Percentiles rank a stretch among this genome's conserved stretches.
phyloP scores from a whole-genome alignment of 2,797 vertebrate species.

The Spea hammondii region DNA sequence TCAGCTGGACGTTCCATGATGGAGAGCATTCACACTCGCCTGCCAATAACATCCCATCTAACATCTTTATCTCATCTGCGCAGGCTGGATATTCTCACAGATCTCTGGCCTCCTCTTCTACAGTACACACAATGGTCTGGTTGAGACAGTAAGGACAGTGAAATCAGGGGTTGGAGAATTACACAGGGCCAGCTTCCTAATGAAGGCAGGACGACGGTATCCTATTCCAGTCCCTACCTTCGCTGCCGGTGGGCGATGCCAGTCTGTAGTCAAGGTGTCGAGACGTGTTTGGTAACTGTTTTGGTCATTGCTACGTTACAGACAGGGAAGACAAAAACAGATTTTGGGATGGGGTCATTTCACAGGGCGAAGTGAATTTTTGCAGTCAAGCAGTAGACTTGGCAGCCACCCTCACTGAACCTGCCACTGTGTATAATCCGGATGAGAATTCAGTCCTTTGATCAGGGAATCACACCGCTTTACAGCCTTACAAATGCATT shows the following conservation, averaged over 20 bases:
- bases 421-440: background rate
- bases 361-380: conserved; percentile 73
- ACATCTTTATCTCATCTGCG: background rate
- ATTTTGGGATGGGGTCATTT: conserved; percentile 65
- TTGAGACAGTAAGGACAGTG: too few species aligned
- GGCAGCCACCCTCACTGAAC: conserved; percentile 38
- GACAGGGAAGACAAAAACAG: conserved; percentile 27
- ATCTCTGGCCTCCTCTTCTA: too few species aligned
- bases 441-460: too few species aligned
- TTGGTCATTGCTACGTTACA: conserved; percentile 25
- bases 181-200: too few species aligned
- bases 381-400: conserved; percentile 69
- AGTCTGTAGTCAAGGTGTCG: background rate
- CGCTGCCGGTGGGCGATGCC: too few species aligned
- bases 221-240: too few species aligned
- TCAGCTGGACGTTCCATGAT: conserved; percentile 2
- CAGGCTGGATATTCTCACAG: too few species aligned
- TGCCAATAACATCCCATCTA: conserved; percentile 19
- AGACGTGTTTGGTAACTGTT: conserved; percentile 17
- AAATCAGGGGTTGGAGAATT: too few species aligned
- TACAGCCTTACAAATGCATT: too few species aligned
- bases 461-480: too few species aligned
- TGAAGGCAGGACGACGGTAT: too few species aligned
- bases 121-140: too few species aligned
- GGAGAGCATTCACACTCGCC: conserved; percentile 10